Percentiles rank a stretch among this genome's conserved stretches.
Evolutionary conservation across 2,888 invertebrate species (phyloP).

Genomic region (Volucella inflata): DNA sequence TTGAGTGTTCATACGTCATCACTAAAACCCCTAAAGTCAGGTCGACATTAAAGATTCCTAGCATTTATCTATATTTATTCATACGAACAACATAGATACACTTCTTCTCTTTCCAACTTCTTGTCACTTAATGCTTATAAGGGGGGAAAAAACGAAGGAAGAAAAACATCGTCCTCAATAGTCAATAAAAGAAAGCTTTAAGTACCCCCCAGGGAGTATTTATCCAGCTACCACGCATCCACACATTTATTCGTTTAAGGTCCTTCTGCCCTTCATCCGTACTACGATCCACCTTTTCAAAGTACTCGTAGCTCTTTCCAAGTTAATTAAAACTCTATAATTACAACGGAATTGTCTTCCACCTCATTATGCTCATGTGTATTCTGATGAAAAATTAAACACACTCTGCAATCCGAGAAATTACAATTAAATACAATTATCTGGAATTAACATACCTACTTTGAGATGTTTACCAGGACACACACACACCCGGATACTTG

Average conservation of each 20-base stretch:
- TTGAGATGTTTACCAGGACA: slow-evolving; percentile 51
- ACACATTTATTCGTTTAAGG: too few relatives aligned
- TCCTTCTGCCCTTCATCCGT: not conserved
- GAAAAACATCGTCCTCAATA: too few relatives aligned
- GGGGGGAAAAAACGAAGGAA: too few relatives aligned
- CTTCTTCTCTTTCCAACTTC: too few relatives aligned
- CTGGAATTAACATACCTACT: slow-evolving; percentile 65
- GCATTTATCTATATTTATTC: too few relatives aligned
- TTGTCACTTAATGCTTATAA: too few relatives aligned
- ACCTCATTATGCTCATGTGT: slow-evolving; percentile 60
- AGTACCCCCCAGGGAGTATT: slow-evolving; percentile 39
- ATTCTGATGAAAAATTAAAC: slow-evolving; percentile 58
- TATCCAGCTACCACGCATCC: slow-evolving; percentile 17
- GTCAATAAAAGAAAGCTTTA: slow-evolving; percentile 9
- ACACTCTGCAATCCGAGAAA: slow-evolving; percentile 67
- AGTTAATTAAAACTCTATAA: slow-evolving; percentile 71
- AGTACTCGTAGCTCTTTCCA: slow-evolving; percentile 19
- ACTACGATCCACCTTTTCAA: slow-evolving; percentile 13
- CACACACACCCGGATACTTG: slow-evolving; percentile 34
- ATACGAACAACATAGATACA: too few relatives aligned
- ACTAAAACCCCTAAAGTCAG: too few relatives aligned
- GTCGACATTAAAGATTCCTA: too few relatives aligned
- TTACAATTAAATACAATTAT: slow-evolving; percentile 74
- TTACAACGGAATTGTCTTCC: slow-evolving; percentile 58
- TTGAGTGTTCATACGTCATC: too few relatives aligned